These are phyloP conservation scores for Menura novaehollandiae DNA, from an alignment of 2,113 vertebrate species.

Conservation along the genomic window DNA sequence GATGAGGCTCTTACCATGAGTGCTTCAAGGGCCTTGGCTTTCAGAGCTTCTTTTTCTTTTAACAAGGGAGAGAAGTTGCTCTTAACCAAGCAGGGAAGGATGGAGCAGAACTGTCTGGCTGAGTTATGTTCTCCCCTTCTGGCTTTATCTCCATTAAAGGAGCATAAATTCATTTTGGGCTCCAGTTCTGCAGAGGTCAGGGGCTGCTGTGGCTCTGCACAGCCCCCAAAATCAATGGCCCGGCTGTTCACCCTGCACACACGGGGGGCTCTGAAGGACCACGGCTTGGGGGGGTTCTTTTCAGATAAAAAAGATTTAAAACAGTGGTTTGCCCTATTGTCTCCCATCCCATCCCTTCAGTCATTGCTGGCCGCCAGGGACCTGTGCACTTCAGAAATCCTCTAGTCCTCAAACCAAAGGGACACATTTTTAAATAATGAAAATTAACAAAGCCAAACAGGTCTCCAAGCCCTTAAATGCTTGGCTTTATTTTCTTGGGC, in stretches of 20 bases:
- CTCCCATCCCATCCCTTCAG: not conserved
- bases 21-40: not conserved
- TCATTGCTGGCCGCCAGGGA: not conserved
- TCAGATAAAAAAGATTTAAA: not conserved
- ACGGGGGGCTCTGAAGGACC: not conserved
- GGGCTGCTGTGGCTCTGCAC: not conserved
- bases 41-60: not conserved
- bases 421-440: not conserved
- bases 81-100: not conserved
- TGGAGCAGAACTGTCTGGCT: not conserved
- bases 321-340: rapidly evolving
- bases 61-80: not conserved
- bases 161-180: constrained; percentile 14
- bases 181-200: not conserved
- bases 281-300: not conserved
- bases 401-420: not conserved
- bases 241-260: not conserved
- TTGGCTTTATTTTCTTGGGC: not conserved
- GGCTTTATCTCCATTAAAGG: constrained; percentile 39
- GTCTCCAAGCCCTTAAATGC: not conserved
- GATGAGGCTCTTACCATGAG: constrained; percentile 12
- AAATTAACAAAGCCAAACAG: not conserved
- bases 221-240: not conserved
- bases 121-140: constrained; percentile 44
- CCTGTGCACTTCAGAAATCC: not conserved